A percentile compares a stretch with the other conserved stretches of the same genome.
Evolutionary conservation across 2,888 invertebrate genomes (phyloP).

Genomic region (Ichneumoninae sp.): DNA sequence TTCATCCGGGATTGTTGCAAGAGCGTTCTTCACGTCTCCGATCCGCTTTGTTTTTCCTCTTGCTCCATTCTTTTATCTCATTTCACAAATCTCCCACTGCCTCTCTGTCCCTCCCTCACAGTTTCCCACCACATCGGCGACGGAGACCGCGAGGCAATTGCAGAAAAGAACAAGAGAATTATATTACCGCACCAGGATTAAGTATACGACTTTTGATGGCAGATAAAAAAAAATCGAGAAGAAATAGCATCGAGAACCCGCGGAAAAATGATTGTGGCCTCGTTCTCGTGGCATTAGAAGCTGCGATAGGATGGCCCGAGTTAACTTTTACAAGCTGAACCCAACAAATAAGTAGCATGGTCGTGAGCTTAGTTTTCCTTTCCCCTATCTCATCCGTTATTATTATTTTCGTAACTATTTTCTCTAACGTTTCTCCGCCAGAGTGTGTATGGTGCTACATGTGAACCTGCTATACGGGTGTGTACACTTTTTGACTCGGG

Average conservation of each 20-base stretch:
- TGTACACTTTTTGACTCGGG: slow-evolving; percentile 33
- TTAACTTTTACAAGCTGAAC: background rate
- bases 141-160: background rate
- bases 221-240: background rate
- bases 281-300: background rate
- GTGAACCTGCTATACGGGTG: slow-evolving; percentile 3
- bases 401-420: background rate
- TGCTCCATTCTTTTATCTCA: slow-evolving; percentile 16
- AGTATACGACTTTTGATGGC: background rate
- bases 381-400: background rate
- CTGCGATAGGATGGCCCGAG: background rate
- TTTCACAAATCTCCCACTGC: slow-evolving; percentile 45
- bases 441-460: background rate
- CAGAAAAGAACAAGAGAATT: slow-evolving; percentile 46
- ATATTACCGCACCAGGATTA: slow-evolving; percentile 26
- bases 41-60: slow-evolving; percentile 33
- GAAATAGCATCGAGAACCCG: too few species aligned
- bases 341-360: background rate
- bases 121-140: slow-evolving; percentile 16
- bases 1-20: slow-evolving; percentile 57
- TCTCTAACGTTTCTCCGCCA: background rate
- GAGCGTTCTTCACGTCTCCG: slow-evolving; percentile 40
- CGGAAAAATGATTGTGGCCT: background rate
- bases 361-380: background rate
- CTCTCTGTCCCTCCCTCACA: background rate